phyloP scores from a whole-genome alignment of 2,888 invertebrate genomes.

The Mactromeris polynyma region DNA sequence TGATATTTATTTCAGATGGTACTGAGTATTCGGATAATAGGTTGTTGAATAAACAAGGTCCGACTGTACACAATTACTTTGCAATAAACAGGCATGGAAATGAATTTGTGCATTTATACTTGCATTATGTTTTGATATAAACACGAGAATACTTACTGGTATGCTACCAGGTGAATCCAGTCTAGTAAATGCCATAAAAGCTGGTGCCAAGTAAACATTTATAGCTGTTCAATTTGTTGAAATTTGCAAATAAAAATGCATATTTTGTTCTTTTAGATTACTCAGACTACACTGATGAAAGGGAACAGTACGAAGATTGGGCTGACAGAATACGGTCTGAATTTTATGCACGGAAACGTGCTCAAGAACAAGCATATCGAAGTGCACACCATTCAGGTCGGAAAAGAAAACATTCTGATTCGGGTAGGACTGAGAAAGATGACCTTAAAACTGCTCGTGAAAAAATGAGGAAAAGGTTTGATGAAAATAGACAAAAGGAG shows the following conservation, averaged over 20 bases:
- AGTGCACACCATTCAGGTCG: background rate
- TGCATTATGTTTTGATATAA: no score
- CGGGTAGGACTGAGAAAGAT: conserved; percentile 51
- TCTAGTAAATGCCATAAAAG: no score
- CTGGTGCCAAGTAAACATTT: no score
- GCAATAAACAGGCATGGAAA: no score
- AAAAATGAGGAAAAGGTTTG: conserved; percentile 75
- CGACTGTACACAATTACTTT: no score
- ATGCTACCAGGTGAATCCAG: no score
- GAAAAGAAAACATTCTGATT: conserved; percentile 45
- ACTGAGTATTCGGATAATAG: no score
- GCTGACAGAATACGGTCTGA: conserved; percentile 76
- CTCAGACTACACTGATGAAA: conserved; percentile 57
- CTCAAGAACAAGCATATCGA: conserved; percentile 20
- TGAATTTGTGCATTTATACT: no score
- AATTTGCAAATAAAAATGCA: background rate
- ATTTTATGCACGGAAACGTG: conserved; percentile 65
- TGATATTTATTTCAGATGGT: no score
- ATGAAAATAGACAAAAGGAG: conserved; percentile 63
- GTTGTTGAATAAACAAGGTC: no score
- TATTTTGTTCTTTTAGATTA: conserved; percentile 62
- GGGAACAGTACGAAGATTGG: conserved; percentile 81
- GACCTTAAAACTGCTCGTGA: conserved; percentile 67
- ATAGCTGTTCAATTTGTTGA: no score
- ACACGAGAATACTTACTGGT: no score